phyloP scores from a whole-genome alignment of 2,797 vertebrate species.

The Eidolon dupreanum region DNA sequence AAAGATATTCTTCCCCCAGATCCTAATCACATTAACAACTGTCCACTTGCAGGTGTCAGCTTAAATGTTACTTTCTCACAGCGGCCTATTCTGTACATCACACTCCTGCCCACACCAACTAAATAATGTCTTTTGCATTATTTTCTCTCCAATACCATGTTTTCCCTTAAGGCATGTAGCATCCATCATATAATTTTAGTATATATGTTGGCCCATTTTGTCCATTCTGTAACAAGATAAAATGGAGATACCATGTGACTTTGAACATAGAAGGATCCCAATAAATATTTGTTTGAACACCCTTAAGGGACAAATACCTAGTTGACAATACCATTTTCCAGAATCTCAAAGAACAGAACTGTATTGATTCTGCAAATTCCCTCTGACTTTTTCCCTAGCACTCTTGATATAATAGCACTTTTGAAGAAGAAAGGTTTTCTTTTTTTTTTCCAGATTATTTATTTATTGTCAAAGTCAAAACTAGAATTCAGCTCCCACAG shows the following conservation, averaged over 20 bases:
- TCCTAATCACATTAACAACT: neutral
- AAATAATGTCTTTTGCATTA: neutral
- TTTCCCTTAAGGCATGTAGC: neutral
- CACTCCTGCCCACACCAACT: neutral
- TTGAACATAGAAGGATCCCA: neutral
- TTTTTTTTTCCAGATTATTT: too few relatives aligned
- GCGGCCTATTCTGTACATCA: neutral
- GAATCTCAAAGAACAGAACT: neutral
- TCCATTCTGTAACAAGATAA: neutral
- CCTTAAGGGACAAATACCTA: neutral
- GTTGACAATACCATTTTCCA: neutral
- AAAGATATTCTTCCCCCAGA: neutral
- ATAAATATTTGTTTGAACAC: neutral
- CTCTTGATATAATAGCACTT: neutral
- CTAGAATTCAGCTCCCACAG: neutral
- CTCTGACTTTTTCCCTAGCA: neutral
- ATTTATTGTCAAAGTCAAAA: neutral
- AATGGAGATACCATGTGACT: neutral
- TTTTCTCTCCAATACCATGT: neutral
- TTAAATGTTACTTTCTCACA: neutral
- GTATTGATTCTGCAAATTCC: neutral
- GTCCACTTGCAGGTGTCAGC: too few relatives aligned
- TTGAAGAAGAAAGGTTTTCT: neutral
- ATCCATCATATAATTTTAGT: neutral
- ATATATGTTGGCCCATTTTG: neutral